These are phyloP conservation scores for Exocentrus adspersus DNA, from an alignment of 2,888 invertebrate species.

Conservation along the genomic window DNA sequence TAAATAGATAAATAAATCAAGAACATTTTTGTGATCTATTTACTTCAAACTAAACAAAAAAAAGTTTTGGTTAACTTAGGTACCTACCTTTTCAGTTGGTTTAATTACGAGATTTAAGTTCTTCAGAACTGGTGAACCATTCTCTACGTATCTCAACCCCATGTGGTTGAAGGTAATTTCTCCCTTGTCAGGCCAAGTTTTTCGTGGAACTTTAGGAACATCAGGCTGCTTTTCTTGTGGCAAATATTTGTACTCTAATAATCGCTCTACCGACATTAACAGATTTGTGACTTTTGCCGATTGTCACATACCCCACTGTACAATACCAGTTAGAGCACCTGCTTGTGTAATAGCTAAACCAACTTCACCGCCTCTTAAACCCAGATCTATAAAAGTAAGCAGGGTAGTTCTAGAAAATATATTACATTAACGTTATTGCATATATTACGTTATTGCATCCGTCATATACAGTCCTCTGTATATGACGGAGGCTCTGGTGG, in stretches of 20 bases:
- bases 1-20: too few relatives aligned
- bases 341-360: slow-evolving; percentile 75
- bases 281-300: slow-evolving; percentile 83
- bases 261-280: slow-evolving; percentile 83
- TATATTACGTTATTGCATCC: too few relatives aligned
- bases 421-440: too few relatives aligned
- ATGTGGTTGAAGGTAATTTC: slow-evolving; percentile 69
- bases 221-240: slow-evolving; percentile 69
- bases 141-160: slow-evolving; percentile 71
- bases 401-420: too few relatives aligned
- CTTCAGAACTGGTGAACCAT: slow-evolving; percentile 74
- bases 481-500: too few relatives aligned
- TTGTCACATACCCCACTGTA: slow-evolving; percentile 85
- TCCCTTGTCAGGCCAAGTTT: slow-evolving; percentile 69
- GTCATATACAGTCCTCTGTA: too few relatives aligned
- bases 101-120: slow-evolving; percentile 71
- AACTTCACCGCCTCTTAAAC: slow-evolving; percentile 67
- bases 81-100: slow-evolving; percentile 71
- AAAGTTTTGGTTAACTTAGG: too few relatives aligned
- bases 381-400: slow-evolving; percentile 40
- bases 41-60: too few relatives aligned
- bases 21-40: too few relatives aligned
- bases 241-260: slow-evolving; percentile 76
- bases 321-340: slow-evolving; percentile 69
- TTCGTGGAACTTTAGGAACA: slow-evolving; percentile 67